Conservation (phyloP, 2,113 vertebrate species). For the Xenopus laevis region DNA sequence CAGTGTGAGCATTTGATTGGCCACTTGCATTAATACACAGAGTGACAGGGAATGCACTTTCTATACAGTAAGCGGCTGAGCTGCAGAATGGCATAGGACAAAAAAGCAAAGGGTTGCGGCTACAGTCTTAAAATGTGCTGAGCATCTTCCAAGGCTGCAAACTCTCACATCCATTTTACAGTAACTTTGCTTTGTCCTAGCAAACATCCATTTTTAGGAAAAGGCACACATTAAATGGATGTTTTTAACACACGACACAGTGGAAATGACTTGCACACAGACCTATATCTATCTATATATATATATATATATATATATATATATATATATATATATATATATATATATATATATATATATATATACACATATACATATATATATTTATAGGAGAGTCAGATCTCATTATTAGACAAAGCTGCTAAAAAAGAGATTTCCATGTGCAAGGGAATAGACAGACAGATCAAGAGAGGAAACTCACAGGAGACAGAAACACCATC, state of each 20-base stretch:
- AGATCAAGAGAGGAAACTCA: too few species aligned
- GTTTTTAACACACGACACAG: slow-evolving; percentile 23
- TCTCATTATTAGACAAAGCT: too few species aligned
- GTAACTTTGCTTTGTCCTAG: not conserved
- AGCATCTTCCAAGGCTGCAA: not conserved
- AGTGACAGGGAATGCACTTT: not conserved
- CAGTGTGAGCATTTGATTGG: too few species aligned
- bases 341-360: too few species aligned
- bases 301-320: too few species aligned
- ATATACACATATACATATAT: not conserved
- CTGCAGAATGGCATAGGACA: slow-evolving; percentile 3
- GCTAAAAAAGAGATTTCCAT: too few species aligned
- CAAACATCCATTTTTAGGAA: not conserved
- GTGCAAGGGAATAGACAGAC: too few species aligned
- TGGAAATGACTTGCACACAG: not conserved
- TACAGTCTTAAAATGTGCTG: too few species aligned
- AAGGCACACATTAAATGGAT: slow-evolving; percentile 42
- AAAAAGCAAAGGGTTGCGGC: slow-evolving; percentile 12
- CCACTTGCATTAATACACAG: slow-evolving; percentile 15
- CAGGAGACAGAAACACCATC: too few species aligned
- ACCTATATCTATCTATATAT: too few species aligned
- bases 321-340: too few species aligned
- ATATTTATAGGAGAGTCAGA: too few species aligned
- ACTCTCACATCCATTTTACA: slow-evolving; percentile 2
- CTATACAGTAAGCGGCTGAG: not conserved